Conservation (phyloP, 1,140 invertebrate species). For the Maniola jurtina region DNA sequence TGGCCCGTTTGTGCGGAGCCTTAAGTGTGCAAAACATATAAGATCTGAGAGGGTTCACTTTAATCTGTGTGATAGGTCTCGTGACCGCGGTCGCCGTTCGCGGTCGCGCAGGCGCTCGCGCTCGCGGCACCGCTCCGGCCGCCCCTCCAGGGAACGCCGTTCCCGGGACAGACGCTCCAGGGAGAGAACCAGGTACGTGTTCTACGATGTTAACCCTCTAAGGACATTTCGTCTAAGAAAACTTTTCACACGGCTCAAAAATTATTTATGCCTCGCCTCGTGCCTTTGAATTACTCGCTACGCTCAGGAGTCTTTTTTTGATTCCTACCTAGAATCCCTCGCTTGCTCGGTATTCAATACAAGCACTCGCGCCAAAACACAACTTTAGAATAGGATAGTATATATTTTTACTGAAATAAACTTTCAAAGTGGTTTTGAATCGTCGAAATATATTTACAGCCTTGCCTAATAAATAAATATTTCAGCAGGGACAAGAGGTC, state of each 20-base stretch:
- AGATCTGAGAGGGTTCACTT: background rate
- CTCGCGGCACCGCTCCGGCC: conserved; percentile 58
- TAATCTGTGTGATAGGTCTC: conserved; percentile 41
- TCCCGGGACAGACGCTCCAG: conserved; percentile 56
- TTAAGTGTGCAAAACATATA: background rate
- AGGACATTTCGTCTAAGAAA: too few species aligned
- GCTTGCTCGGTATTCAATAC: too few species aligned
- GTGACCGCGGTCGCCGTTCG: conserved; percentile 62
- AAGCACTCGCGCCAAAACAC: too few species aligned
- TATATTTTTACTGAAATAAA: too few species aligned
- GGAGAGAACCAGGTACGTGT: conserved; percentile 54
- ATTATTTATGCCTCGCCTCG: too few species aligned
- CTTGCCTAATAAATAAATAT: background rate
- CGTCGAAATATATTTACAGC: too few species aligned
- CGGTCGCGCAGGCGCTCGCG: conserved; percentile 62
- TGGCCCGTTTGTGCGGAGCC: background rate
- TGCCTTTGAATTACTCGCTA: too few species aligned
- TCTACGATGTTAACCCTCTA: background rate
- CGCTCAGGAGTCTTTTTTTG: too few species aligned
- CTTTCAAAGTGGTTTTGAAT: too few species aligned
- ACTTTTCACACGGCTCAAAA: too few species aligned
- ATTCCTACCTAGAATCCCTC: too few species aligned
- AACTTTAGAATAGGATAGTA: too few species aligned
- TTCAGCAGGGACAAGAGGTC: conserved; percentile 59
- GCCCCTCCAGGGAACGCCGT: conserved; percentile 56